A percentile compares a stretch with the other conserved stretches of the same genome.
phyloP scores from a whole-genome alignment of 1,140 invertebrate species.

The Ips typographus region DNA sequence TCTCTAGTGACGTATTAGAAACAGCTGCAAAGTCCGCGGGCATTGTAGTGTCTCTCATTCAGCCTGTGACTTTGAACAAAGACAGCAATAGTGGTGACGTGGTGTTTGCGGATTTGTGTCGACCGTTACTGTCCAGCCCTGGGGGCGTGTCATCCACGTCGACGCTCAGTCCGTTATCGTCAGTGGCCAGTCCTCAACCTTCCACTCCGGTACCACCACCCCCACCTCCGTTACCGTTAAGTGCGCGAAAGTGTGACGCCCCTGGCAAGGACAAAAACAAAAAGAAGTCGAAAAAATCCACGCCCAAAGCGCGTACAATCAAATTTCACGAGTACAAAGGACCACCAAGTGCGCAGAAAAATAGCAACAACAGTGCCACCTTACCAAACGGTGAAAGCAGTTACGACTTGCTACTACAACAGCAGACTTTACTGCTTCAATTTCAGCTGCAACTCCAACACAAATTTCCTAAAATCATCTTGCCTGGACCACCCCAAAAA shows the following conservation, averaged over 20 bases:
- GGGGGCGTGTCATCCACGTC: slow-evolving; percentile 65
- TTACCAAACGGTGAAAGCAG: slow-evolving; percentile 71
- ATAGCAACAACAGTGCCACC: slow-evolving; percentile 49
- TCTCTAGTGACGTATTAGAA: slow-evolving; percentile 59
- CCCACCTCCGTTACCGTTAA: slow-evolving; percentile 54
- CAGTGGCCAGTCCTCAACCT: slow-evolving; percentile 61
- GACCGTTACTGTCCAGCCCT: slow-evolving; percentile 57
- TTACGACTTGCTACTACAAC: slow-evolving; percentile 89
- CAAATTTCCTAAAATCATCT: slow-evolving; percentile 78
- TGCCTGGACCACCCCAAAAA: slow-evolving; percentile 66
- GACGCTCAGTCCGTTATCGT: slow-evolving; percentile 71
- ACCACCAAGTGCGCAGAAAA: slow-evolving; percentile 86
- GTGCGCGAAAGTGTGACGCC: slow-evolving; percentile 63
- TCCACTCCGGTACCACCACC: slow-evolving; percentile 54
- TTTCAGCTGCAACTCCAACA: slow-evolving; percentile 82
- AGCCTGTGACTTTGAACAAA: slow-evolving; percentile 60
- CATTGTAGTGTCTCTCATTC: slow-evolving; percentile 66
- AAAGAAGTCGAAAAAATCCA: slow-evolving; percentile 89
- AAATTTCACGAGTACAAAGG: slow-evolving; percentile 99
- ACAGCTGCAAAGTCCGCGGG: slow-evolving; percentile 65
- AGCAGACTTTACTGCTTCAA: slow-evolving; percentile 90
- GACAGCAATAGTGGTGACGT: slow-evolving; percentile 46
- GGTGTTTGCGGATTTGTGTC: slow-evolving; percentile 65
- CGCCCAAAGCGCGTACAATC: slow-evolving; percentile 86
- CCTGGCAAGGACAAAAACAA: slow-evolving; percentile 83